Conservation (phyloP, 2,888 invertebrate genomes). For the Leucophenga maculata region DNA sequence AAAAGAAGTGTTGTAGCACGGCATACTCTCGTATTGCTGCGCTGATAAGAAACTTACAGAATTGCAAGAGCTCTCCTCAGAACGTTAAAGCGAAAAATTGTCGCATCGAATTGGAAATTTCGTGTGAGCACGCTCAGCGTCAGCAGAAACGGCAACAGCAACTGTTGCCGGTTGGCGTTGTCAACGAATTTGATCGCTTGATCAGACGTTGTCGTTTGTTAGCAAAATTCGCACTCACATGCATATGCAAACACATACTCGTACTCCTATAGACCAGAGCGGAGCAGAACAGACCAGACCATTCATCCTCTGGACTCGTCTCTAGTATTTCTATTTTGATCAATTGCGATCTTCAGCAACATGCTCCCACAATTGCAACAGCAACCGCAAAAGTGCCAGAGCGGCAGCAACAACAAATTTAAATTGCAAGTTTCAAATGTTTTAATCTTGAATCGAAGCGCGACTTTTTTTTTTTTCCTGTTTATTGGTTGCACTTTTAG, state of each 20-base stretch:
- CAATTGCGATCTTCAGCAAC: conserved; percentile 56
- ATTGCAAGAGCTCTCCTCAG: neutral
- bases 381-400: conserved; percentile 40
- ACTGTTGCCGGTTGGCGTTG: conserved; percentile 19
- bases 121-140: conserved; percentile 64
- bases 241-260: conserved; percentile 18
- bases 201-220: conserved; percentile 54
- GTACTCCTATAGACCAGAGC: conserved; percentile 7
- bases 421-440: conserved; percentile 29
- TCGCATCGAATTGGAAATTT: conserved; percentile 63
- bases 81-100: conserved; percentile 46
- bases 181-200: conserved; percentile 49
- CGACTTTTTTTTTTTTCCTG: too few relatives aligned
- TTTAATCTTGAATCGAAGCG: conserved; percentile 24
- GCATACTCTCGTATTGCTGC: conserved; percentile 42
- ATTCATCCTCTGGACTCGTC: neutral
- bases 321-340: conserved; percentile 45
- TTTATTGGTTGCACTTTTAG: neutral
- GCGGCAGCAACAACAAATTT: conserved; percentile 47
- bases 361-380: conserved; percentile 10
- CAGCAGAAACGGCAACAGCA: conserved; percentile 1
- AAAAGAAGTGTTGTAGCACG: conserved; percentile 45
- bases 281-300: too few relatives aligned
- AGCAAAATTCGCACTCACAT: conserved; percentile 7
- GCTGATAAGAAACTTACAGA: conserved; percentile 49